Conservation (phyloP, 2,797 vertebrate species). For the Mormyrus hasselquistii region DNA sequence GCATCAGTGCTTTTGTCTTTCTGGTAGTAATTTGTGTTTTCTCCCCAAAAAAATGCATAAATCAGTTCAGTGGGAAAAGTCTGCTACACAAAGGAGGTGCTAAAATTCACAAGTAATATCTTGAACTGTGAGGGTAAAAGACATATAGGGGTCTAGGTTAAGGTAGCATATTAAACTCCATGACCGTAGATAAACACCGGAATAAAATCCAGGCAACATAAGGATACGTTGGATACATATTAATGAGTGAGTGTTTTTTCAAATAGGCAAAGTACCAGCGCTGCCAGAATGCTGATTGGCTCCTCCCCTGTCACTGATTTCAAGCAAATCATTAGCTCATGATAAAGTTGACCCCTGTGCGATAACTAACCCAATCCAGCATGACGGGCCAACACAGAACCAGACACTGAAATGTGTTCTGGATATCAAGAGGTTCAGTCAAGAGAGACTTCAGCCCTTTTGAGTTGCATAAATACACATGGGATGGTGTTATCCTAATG, state of each 20-base stretch:
- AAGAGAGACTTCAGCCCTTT: not conserved
- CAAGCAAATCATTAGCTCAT: not conserved
- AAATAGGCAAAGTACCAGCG: not conserved
- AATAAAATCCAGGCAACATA: not conserved
- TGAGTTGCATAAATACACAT: not conserved
- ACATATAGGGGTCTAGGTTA: not conserved
- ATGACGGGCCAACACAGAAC: not conserved
- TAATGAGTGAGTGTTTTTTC: not conserved
- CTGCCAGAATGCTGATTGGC: not conserved
- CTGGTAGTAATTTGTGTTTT: not conserved
- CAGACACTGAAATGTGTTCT: not conserved
- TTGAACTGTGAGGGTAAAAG: not conserved
- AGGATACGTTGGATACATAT: not conserved
- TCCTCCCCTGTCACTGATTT: not conserved
- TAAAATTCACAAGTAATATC: not conserved
- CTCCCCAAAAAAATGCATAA: not conserved
- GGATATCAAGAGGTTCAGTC: not conserved
- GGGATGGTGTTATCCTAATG: not conserved
- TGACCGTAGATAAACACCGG: not conserved
- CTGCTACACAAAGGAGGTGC: not conserved
- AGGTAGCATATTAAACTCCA: not conserved
- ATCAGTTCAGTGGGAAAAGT: not conserved
- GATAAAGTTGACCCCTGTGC: not conserved
- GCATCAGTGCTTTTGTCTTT: not conserved
- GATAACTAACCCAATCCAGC: not conserved